phyloP scores from a whole-genome alignment of 2,113 vertebrate genomes.

The Oceanites oceanicus region DNA sequence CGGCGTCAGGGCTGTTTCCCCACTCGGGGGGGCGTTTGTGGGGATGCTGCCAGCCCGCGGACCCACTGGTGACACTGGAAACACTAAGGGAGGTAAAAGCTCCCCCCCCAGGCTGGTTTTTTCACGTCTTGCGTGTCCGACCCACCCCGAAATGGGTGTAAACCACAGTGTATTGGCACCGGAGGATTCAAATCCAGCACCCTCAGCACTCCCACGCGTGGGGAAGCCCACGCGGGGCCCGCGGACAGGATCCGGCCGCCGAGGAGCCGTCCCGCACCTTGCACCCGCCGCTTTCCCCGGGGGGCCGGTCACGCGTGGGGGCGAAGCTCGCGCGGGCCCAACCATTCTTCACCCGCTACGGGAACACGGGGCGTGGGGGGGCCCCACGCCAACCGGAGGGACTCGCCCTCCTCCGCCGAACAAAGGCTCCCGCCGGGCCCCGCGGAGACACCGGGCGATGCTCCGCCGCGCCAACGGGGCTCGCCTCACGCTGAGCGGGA shows the following conservation, averaged over 20 bases:
- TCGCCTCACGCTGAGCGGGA: not conserved
- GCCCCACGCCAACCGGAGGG: not conserved
- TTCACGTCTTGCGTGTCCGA: not conserved
- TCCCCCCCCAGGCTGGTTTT: not conserved
- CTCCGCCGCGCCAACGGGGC: not conserved
- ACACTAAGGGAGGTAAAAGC: not conserved
- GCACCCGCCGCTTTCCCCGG: not conserved
- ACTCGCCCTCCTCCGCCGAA: not conserved
- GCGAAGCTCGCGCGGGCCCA: not conserved
- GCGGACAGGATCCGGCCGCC: not conserved
- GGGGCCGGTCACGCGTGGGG: not conserved
- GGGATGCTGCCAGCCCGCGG: not conserved
- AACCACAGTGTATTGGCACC: not conserved
- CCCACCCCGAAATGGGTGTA: not conserved
- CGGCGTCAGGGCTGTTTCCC: not conserved
- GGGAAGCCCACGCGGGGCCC: not conserved
- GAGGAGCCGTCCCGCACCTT: not conserved
- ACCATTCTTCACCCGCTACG: not conserved
- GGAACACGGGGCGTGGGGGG: not conserved
- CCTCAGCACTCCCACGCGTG: not conserved
- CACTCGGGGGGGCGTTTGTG: fast-evolving
- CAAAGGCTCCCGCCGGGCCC: not conserved
- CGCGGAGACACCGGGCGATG: not conserved
- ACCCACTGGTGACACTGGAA: not conserved
- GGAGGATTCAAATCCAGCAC: not conserved